Evolutionary conservation across 2,888 invertebrate genomes (phyloP).

Genomic region (Trichacis sp.): DNA sequence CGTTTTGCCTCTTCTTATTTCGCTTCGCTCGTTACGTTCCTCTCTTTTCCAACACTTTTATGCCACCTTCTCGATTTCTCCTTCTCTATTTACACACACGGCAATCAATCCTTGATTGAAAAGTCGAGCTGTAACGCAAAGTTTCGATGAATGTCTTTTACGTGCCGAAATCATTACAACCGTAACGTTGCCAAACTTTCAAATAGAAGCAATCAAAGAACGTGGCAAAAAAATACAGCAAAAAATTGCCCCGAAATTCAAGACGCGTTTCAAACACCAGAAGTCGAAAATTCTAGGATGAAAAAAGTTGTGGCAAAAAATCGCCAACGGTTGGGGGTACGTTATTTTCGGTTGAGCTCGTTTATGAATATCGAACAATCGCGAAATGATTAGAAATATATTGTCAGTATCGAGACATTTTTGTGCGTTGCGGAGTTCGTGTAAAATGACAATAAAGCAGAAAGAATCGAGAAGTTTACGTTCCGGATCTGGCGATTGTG

Average conservation of each 20-base stretch:
- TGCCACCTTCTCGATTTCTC: constrained; percentile 33
- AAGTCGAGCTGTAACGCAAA: constrained; percentile 22
- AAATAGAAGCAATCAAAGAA: constrained; percentile 3
- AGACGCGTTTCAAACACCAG: neutral
- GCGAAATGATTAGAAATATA: constrained; percentile 47
- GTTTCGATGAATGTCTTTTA: constrained; percentile 19
- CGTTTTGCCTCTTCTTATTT: constrained; percentile 36
- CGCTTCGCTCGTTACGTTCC: constrained; percentile 31
- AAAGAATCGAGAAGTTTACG: constrained; percentile 22
- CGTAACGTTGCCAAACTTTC: constrained; percentile 1
- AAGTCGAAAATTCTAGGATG: neutral
- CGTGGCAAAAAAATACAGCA: neutral
- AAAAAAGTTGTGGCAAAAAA: constrained; percentile 17
- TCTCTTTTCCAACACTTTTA: constrained; percentile 36
- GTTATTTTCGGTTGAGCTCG: constrained; percentile 13
- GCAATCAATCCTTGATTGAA: constrained; percentile 18
- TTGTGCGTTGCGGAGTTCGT: neutral
- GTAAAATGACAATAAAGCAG: constrained; percentile 17
- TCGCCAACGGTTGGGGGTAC: neutral
- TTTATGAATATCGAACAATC: constrained; percentile 27
- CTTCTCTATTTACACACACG: constrained; percentile 16
- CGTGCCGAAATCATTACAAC: constrained; percentile 15
- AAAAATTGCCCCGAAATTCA: constrained; percentile 1
- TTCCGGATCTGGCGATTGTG: constrained; percentile 35
- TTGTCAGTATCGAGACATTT: constrained; percentile 36